Base-by-base conservation (phyloP, 2,888 invertebrate species). In the Perdita meconis region DNA sequence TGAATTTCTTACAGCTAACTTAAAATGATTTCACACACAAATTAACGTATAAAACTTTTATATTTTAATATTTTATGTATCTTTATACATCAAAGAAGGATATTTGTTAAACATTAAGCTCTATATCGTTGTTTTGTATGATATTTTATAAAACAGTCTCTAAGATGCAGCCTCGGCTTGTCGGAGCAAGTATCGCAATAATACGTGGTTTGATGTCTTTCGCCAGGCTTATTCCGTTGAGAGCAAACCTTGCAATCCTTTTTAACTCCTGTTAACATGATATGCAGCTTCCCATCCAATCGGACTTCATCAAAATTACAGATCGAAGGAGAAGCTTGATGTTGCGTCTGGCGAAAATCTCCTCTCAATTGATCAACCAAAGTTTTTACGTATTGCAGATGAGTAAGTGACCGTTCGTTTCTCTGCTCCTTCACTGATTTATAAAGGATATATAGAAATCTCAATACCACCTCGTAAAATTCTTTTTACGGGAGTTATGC, bases 391-490 rank as follows among this genome's bases (percentile, higher is more conserved):
- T 50, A 50, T 6, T 12, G 22, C 50, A 50, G 24, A 24, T 50
- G 50, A 50, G 24, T 50, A 22, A 50, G 50, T 12, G 50, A 5
- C n/a, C 5, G 42, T 1, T 42, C 13, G 61, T 61, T n/a, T 30
- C 3, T 30, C 30, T 30, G 30, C 6, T 30, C 6, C 3, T 30
- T 30, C 6, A 30, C 30, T 30, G 6, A 4, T 30, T 30, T 6
- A 30, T 30, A 30, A 30, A 30, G 2, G 6, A 30, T 30, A 30
- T 30, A 30, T 40, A 12, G 26, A 38, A 6, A 65, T 38, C 44
- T 61, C 71, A 16, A 61, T 30, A 55, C 64, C 65, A 57, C 64
- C 64, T 61, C 64, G 57, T 71, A 56, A 47, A 44, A 56, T 71
- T 26, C 64, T 36, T 53, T 38, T 61, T 6, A 63, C 63, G 16